phyloP scores from a whole-genome alignment of 2,797 vertebrate genomes.

The Tapera naevia region DNA sequence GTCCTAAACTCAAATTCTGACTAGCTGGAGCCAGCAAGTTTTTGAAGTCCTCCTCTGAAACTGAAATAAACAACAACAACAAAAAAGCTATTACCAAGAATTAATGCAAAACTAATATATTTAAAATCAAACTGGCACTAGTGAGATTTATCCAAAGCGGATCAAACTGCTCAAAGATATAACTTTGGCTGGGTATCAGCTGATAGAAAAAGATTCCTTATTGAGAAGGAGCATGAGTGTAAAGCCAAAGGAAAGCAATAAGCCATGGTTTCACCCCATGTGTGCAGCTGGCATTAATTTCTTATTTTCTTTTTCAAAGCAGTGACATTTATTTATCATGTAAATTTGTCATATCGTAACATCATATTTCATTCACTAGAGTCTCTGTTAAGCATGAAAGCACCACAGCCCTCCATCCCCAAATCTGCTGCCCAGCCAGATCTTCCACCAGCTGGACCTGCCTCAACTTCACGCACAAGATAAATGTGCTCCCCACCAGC shows the following conservation, averaged over 20 bases:
- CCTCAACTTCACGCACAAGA: not conserved
- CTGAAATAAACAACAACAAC: not conserved
- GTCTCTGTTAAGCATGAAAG: not conserved
- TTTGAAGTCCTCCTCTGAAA: not conserved
- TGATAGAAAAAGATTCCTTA: not conserved
- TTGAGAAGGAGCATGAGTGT: not conserved
- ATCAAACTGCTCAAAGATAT: not conserved
- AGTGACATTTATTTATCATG: not conserved
- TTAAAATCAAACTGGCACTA: not conserved
- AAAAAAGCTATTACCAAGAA: not conserved
- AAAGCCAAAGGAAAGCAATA: not conserved
- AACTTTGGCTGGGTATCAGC: not conserved
- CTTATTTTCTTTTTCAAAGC: not conserved
- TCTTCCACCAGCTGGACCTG: not conserved
- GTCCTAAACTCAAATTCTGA: not conserved
- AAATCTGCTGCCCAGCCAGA: not conserved
- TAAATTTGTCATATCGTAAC: not conserved
- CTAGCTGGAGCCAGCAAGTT: not conserved
- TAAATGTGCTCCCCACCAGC: not conserved
- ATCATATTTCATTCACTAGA: not conserved
- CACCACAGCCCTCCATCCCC: not conserved
- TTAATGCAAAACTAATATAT: not conserved
- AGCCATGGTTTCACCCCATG: not conserved
- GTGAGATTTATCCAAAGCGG: not conserved
- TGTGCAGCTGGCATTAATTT: not conserved